Evolutionary conservation across 2,888 invertebrate genomes (phyloP).

Genomic region (Lamellibrachia columna): DNA sequence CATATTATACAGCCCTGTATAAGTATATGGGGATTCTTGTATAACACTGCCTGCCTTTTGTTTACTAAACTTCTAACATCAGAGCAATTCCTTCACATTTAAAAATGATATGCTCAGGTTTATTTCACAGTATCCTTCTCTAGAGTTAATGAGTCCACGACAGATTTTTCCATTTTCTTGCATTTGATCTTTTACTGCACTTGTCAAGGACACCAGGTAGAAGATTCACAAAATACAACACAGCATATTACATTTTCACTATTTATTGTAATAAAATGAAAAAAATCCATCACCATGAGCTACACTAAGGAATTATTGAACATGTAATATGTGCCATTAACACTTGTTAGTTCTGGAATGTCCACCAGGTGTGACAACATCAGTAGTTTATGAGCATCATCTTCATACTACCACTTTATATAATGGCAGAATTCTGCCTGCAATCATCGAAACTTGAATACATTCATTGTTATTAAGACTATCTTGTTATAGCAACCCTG

Average conservation of each 20-base stretch:
- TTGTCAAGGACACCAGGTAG: no score
- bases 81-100: no score
- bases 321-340: neutral
- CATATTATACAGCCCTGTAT: no score
- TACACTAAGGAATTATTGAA: neutral
- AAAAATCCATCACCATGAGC: neutral
- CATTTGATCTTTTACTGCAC: no score
- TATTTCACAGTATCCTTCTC: no score
- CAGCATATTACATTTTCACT: neutral
- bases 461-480: neutral
- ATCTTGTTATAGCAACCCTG: neutral
- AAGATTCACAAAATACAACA: neutral
- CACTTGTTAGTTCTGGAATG: neutral
- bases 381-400: neutral
- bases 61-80: no score
- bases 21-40: no score
- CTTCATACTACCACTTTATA: neutral
- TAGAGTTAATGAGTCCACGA: no score
- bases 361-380: neutral
- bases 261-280: neutral
- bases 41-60: no score
- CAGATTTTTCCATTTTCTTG: no score
- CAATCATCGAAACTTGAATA: neutral
- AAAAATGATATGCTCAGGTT: no score
- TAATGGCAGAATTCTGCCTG: neutral